Percentiles rank a stretch among this genome's conserved stretches.
These are phyloP conservation scores for Ophion ellenae DNA, from an alignment of 2,888 invertebrate species.

Conservation along the genomic window DNA sequence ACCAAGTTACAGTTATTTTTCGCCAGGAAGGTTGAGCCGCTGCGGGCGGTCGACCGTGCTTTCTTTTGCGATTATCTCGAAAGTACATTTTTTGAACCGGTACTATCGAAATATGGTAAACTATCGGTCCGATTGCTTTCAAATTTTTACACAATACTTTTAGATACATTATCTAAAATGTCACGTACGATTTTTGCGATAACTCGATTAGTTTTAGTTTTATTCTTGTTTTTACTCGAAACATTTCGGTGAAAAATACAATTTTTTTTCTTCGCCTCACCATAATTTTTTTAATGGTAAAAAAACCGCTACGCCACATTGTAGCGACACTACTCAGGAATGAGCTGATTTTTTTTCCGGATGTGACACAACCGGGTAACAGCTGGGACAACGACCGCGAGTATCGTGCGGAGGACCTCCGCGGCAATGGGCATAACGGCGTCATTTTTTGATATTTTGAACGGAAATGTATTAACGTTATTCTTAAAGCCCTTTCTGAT, in stretches of 20 bases:
- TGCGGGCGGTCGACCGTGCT: not conserved
- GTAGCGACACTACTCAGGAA: not conserved
- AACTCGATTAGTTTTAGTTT: no score
- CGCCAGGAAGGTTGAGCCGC: no score
- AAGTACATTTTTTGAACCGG: not conserved
- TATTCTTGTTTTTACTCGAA: no score
- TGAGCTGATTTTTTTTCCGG: not conserved
- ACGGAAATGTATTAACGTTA: no score
- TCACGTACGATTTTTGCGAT: no score
- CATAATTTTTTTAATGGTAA: no score
- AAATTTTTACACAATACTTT: constrained; percentile 5
- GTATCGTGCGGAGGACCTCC: not conserved
- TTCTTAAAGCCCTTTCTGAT: no score
- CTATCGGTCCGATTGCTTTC: constrained; percentile 2
- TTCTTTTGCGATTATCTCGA: constrained; percentile 18
- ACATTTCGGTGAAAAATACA: no score
- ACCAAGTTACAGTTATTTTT: no score
- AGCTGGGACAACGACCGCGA: not conserved
- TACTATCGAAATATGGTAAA: not conserved
- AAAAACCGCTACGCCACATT: not conserved
- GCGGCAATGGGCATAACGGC: not conserved
- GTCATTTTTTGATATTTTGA: no score
- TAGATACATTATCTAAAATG: not conserved
- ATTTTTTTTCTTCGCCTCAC: no score
- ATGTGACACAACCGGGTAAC: not conserved